Evolutionary conservation across 2,113 vertebrate species (phyloP), one percentile per base, ranked within the genome.

Genomic region (Xiphophorus hellerii): DNA sequence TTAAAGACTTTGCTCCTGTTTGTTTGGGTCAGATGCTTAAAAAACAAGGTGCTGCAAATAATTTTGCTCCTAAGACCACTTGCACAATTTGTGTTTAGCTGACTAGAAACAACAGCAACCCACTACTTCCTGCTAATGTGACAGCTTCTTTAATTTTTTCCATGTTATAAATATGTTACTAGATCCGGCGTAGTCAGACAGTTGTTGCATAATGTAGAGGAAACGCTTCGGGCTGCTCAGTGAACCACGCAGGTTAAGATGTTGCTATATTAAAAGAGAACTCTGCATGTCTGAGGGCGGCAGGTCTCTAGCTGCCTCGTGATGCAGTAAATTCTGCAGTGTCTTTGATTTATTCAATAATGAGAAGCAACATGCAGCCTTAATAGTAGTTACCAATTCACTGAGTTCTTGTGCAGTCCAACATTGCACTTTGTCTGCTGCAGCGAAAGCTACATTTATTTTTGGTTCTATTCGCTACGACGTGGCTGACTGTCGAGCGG

Each of bases 261-360:
- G 51, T 54, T 54, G 51, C 51, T 54, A 58, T 58, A 25, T 58
- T n/a, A 58, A 58, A 58, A 58, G 25, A 58, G 51, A 58, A n/a
- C 25, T 25, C 7, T n/a, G 22, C 22, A 58, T n/a, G 51, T 58
- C 51, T 58, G 51, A n/a, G 7, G 3, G 51, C n/a, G 51, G 22
- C 8, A 9, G 17, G 51, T 22, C 71, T 63, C 15, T 25, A 65
- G 31, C 65, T 71, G 31, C 51, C 11, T 64, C 37, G 58, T 68
- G 31, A 42, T n/a, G 39, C 20, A 65, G 20, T 51, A 25, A 60
- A 66, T 3, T 68, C 48, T 61, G 60, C 58, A 69, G 30, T 51
- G 51, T 69, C 63, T 70, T 58, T 66, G 37, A 70, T 69, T 73
- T 72, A 29, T 66, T 64, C 35, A 82, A 66, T 73, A 9, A 58